A percentile compares a stretch with the other conserved stretches of the same genome.
Evolutionary conservation across 2,113 vertebrate genomes (phyloP).

Genomic region (Pterocles burchelli): DNA sequence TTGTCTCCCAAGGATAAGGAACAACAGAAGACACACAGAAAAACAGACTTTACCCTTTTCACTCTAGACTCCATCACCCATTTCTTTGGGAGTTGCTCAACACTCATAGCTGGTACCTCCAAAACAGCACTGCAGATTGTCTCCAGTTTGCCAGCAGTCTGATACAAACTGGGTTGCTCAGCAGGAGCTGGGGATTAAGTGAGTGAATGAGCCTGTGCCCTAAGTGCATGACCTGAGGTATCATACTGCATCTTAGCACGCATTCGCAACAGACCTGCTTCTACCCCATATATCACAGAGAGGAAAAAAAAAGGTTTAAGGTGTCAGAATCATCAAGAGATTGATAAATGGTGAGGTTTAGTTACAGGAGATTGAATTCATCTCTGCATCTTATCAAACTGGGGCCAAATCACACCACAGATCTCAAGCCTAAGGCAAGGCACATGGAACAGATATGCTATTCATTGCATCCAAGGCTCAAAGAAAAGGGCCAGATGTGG

Average conservation of each 20-base stretch:
- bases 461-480: conserved; percentile 27
- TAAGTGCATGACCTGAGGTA: fast-evolving
- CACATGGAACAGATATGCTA: not conserved
- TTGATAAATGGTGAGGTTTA: conserved; percentile 7
- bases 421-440: not conserved
- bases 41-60: not conserved
- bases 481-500: conserved; percentile 22
- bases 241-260: not conserved
- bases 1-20: not conserved
- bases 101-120: not conserved
- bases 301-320: not conserved
- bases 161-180: fast-evolving
- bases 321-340: not conserved
- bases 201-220: not conserved
- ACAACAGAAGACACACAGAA: not conserved
- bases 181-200: not conserved
- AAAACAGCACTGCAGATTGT: not conserved
- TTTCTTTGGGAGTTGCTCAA: not conserved
- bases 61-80: fast-evolving
- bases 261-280: not conserved
- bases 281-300: not conserved
- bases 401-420: not conserved
- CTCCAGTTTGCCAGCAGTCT: not conserved
- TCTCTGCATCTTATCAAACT: conserved; percentile 35
- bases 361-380: not conserved